phyloP scores from a whole-genome alignment of 2,888 invertebrate genomes.

The Andrena marginata region DNA sequence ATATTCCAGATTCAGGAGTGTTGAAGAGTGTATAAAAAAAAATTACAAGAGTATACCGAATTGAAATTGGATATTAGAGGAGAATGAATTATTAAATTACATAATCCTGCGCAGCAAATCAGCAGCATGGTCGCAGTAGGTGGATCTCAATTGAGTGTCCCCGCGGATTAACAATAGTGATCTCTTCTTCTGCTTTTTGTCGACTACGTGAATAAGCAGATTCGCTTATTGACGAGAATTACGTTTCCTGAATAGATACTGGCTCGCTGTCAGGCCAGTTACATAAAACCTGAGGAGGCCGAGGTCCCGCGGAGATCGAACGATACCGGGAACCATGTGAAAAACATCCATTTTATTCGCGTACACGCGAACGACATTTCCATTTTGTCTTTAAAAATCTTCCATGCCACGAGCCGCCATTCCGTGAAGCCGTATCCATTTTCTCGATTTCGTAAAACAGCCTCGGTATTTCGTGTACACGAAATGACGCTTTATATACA shows the following conservation, averaged over 20 bases:
- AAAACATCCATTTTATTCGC: neutral
- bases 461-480: neutral
- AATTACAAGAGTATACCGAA: neutral
- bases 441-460: neutral
- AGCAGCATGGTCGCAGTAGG: constrained; percentile 5
- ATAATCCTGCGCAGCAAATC: constrained; percentile 23
- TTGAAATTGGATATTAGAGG: neutral
- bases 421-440: no score
- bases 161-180: constrained; percentile 27
- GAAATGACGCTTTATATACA: neutral
- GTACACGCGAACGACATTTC: no score
- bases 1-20: no score
- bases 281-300: constrained; percentile 36
- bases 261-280: constrained; percentile 19
- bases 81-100: constrained; percentile 6
- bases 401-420: neutral
- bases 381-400: neutral
- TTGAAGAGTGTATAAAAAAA: no score
- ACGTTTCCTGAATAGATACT: constrained; percentile 51
- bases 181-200: constrained; percentile 18
- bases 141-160: constrained; percentile 9
- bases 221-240: constrained; percentile 40
- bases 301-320: neutral
- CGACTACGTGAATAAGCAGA: constrained; percentile 43
- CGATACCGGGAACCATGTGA: neutral